Percentiles rank a stretch among this genome's conserved stretches.
Evolutionary conservation across 2,113 vertebrate genomes (phyloP).

Genomic region (Erythrolamprus reginae): DNA sequence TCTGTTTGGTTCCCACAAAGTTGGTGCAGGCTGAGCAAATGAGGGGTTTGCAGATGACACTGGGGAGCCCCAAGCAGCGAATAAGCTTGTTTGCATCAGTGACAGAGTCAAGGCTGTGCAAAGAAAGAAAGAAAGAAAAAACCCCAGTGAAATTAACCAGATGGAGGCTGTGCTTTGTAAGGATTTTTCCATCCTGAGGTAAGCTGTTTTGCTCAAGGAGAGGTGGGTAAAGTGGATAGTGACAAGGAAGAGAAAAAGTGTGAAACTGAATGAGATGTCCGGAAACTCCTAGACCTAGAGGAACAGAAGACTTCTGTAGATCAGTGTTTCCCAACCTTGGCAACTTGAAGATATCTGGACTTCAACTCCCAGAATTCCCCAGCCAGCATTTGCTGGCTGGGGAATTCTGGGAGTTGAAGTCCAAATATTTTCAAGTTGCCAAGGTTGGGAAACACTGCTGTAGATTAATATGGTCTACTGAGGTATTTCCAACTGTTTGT

Average conservation of each 20-base stretch:
- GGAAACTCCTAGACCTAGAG: constrained; percentile 2
- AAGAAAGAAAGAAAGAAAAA: background rate
- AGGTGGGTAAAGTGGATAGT: constrained; percentile 8
- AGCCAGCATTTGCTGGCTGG: too few relatives aligned
- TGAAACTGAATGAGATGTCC: constrained; percentile 7
- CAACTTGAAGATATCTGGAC: too few relatives aligned
- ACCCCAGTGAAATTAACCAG: constrained; percentile 34
- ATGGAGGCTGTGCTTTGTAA: constrained; percentile 14
- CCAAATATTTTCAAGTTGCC: too few relatives aligned
- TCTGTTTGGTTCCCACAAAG: constrained; percentile 4
- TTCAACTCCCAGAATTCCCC: too few relatives aligned
- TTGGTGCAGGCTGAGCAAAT: background rate
- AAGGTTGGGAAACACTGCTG: too few relatives aligned
- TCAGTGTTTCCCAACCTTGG: too few relatives aligned
- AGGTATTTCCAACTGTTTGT: constrained; percentile 15
- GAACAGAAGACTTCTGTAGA: background rate
- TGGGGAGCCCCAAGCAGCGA: background rate
- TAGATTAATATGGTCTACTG: background rate
- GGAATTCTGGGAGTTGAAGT: too few relatives aligned
- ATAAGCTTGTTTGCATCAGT: background rate
- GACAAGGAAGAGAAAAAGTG: constrained; percentile 25
- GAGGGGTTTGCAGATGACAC: background rate
- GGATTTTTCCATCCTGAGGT: constrained; percentile 36
- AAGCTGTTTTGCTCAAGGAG: constrained; percentile 3
- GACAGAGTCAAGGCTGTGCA: background rate